Conservation (phyloP, 2,113 vertebrate genomes). For the Urocitellus parryii region DNA sequence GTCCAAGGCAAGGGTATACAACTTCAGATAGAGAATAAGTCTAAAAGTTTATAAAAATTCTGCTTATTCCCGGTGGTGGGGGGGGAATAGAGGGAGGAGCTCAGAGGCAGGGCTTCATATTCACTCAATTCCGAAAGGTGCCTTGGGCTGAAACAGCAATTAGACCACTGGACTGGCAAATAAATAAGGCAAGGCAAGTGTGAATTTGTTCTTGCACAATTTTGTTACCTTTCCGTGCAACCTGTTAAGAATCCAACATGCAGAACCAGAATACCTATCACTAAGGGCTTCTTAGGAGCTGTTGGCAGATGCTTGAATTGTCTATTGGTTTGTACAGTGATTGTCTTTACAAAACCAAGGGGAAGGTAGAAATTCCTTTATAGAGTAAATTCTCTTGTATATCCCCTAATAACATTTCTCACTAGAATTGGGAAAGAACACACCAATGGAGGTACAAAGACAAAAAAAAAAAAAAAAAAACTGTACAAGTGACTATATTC, state of each 20-base stretch:
- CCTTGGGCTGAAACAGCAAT: neutral
- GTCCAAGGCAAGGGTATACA: neutral
- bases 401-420: neutral
- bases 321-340: neutral
- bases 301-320: neutral
- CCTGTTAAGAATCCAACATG: neutral
- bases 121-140: neutral
- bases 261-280: neutral
- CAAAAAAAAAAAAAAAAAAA: neutral
- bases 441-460: neutral
- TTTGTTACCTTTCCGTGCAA: neutral
- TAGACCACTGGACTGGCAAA: neutral
- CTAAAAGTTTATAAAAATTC: neutral
- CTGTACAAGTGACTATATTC: neutral
- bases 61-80: neutral
- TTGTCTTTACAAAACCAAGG: neutral
- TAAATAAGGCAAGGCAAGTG: neutral
- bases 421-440: neutral
- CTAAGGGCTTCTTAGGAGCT: neutral
- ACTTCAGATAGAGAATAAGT: neutral
- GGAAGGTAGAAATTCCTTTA: conserved; percentile 6
- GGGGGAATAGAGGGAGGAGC: too few relatives aligned
- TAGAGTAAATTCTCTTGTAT: neutral
- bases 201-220: neutral
- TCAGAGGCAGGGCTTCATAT: too few relatives aligned